phyloP scores from a whole-genome alignment of 1,140 invertebrate genomes.

The Zaprionus vittiger region DNA sequence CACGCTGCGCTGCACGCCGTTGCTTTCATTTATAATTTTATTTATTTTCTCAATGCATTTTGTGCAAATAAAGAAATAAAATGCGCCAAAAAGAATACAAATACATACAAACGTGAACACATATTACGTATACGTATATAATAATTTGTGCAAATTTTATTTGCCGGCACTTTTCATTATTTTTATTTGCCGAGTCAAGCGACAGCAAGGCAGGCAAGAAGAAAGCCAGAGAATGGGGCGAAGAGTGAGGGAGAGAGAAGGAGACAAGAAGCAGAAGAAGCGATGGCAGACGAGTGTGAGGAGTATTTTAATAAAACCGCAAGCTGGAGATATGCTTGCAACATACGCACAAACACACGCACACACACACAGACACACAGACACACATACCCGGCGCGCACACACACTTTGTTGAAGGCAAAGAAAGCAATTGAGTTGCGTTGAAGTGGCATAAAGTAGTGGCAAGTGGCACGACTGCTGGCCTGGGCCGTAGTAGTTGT shows the following conservation, averaged over 20 bases:
- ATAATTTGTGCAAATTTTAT: conserved; percentile 83
- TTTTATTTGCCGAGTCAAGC: conserved; percentile 54
- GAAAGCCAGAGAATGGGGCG: neutral
- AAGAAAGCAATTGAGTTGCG: conserved; percentile 82
- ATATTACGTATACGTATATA: conserved; percentile 34
- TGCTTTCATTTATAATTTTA: conserved; percentile 81
- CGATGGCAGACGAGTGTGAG: conserved; percentile 23
- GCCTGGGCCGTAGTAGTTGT: conserved; percentile 48
- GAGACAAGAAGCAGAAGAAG: conserved; percentile 42
- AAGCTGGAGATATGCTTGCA: conserved; percentile 17
- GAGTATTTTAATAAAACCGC: conserved; percentile 78
- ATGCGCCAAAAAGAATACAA: conserved; percentile 52
- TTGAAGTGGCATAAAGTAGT: conserved; percentile 82
- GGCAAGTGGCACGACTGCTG: conserved; percentile 61
- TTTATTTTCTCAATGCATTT: conserved; percentile 79
- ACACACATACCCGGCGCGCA: conserved; percentile 35
- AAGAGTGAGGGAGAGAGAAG: conserved; percentile 17
- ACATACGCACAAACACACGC: conserved; percentile 23
- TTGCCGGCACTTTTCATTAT: conserved; percentile 82
- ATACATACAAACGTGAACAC: conserved; percentile 6
- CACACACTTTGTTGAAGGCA: conserved; percentile 68
- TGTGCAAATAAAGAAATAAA: conserved; percentile 74
- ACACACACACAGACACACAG: conserved; percentile 21
- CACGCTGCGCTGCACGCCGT: conserved; percentile 51
- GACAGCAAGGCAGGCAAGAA: conserved; percentile 45